Base-by-base conservation (phyloP, 2,113 vertebrate genomes). In the Speoplatyrhinus poulsoni region DNA sequence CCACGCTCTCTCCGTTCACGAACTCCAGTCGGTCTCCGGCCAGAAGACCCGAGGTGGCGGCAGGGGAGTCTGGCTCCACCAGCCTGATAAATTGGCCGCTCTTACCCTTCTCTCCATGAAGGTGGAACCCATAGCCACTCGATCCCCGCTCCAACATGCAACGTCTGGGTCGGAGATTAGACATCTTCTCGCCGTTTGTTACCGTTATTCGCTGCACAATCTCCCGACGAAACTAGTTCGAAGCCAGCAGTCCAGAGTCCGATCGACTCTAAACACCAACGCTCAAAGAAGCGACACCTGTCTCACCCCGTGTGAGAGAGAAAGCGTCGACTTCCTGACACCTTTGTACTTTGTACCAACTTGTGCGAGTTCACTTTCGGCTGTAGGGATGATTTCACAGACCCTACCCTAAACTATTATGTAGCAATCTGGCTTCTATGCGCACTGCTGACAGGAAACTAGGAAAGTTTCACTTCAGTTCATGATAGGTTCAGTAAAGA, bases 1-100 rank as follows among this genome's bases (percentile, higher is more conserved):
- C 95, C 79, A 99, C 97, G 72, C 90, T 95, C 76, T 95, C 94
- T 1, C 96, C 96, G 72, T 97, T 95, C 60, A 98, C 97, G 86
- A 95, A 95, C 70, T 90, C 81, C 59, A 99, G 83, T 33, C 91
- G 93, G 85, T 99, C 96, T 1, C 95, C 96, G 3, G 97, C 93
- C 12, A 84, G 84, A 9, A 98, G 89, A 81, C 96, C 97, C 15
- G 96, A 83, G 17, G 65, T 83, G 58, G 93, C 90, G 7, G 97
- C 96, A 7, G 96, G 92, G 0, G 97, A 97, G 60, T 91, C 94
- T 0, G 92, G 79, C 85, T 99, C 97, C 75, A 98, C 97, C 11
- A 96, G 90, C 17, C 96, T 89, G 85, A 99, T 95, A 66, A 93
- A 97, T 93, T 99, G 97, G 12, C 97, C 96, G 49, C 79, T 80